A percentile compares a stretch with the other conserved stretches of the same genome.
These are phyloP conservation scores for Amphimallon solstitiale DNA, from an alignment of 2,888 invertebrate genomes.

Conservation along the genomic window DNA sequence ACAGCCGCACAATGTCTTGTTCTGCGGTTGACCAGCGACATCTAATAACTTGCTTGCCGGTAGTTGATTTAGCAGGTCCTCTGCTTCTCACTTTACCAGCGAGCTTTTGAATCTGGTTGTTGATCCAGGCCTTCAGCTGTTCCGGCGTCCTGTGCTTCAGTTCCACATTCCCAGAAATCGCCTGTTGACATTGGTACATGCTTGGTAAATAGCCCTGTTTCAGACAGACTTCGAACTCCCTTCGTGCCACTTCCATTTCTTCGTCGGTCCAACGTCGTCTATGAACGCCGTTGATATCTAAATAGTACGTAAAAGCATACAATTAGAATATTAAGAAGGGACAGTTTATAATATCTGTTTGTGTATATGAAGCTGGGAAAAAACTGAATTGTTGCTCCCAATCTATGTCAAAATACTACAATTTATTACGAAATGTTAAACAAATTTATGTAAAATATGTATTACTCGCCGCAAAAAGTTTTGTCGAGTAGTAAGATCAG, in stretches of 20 bases:
- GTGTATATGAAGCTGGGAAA: too few relatives aligned
- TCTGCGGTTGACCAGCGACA: slow-evolving; percentile 9
- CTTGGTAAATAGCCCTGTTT: slow-evolving; percentile 21
- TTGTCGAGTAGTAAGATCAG: too few relatives aligned
- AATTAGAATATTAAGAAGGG: too few relatives aligned
- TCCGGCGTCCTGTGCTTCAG: slow-evolving; percentile 10
- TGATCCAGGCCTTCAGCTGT: slow-evolving; percentile 26
- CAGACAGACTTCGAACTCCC: not conserved
- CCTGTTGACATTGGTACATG: slow-evolving; percentile 23
- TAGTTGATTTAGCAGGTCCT: not conserved
- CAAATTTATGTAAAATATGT: too few relatives aligned
- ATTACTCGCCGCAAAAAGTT: too few relatives aligned
- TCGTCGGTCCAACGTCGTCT: slow-evolving; percentile 13
- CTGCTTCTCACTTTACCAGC: not conserved
- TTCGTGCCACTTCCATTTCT: not conserved
- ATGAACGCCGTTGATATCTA: not conserved
- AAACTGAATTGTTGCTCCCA: too few relatives aligned
- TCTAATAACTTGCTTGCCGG: not conserved
- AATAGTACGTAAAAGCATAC: too few relatives aligned
- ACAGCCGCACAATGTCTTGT: not conserved
- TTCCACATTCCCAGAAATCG: not conserved
- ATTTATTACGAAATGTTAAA: too few relatives aligned
- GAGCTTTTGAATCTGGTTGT: slow-evolving; percentile 22
- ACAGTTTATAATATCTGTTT: too few relatives aligned
- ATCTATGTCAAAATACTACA: too few relatives aligned